Evolutionary conservation across 2,888 invertebrate genomes (phyloP), one percentile per base, ranked within the genome.

Genomic region (Barypeithes pellucidus): DNA sequence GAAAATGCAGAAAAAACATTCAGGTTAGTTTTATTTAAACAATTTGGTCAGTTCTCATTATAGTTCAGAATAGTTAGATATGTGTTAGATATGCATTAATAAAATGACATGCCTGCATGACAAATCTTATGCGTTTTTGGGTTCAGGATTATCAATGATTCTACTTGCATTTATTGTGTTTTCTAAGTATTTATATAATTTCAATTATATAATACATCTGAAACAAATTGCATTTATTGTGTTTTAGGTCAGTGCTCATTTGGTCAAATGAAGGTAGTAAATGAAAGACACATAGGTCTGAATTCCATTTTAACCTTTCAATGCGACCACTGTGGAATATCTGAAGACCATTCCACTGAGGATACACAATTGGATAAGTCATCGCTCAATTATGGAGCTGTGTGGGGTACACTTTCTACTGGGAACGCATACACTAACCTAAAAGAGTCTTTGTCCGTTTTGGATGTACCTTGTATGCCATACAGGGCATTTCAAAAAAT

Each of bases 1-100:
- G 43, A n/a, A 43, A 4, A 43, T 43, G n/a, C 43, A 43, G 43
- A 11, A 43, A 43, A 43, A 43, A 43, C 43, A 43, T 14, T 43
- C 43, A 43, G 43, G 43, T 14, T 12, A 5, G 43, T 43, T n/a
- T 43, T 4, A 14, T 43, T 4, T 14, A 8, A n/a, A 43, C 4
- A 43, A 43, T 43, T 43, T 43, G 2, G n/a, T 12, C 4, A 43
- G 14, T 36, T 5, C 12, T 8, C 9, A 8, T 12, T 2, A 36
- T 5, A 36, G 11, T 11, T n/a, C 4, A 11, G 36, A 36, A 36
- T 12, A 36, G 2, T 36, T 11, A 36, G 3, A 43, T 14, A 4
- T n/a, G n/a, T n/a, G n/a, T n/a, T n/a, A 43, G 4, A 43, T 43
- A 12, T 43, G n/a, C 4, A 11, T n/a, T n/a, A n/a, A n/a, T n/a